These are phyloP conservation scores for Nylanderia fulva DNA, from an alignment of 1,140 invertebrate genomes.

Conservation along the genomic window DNA sequence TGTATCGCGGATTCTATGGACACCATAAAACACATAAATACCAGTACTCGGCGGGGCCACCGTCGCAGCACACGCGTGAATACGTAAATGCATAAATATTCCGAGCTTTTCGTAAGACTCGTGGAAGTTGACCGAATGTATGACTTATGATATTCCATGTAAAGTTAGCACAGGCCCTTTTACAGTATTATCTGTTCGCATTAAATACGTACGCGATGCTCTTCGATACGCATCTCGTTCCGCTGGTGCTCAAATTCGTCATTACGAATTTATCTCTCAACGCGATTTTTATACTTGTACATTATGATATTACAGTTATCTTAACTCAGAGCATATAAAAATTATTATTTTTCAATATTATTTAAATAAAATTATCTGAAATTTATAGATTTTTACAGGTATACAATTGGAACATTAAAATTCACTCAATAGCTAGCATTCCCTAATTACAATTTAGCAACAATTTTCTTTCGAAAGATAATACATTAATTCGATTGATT, in stretches of 20 bases:
- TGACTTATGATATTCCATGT: conserved; percentile 80
- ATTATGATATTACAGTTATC: no score
- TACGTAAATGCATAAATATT: conserved; percentile 82
- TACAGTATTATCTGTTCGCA: conserved; percentile 78
- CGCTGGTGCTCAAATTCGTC: conserved; percentile 65
- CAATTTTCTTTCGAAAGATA: background rate
- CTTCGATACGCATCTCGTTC: conserved; percentile 20
- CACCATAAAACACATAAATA: conserved; percentile 76
- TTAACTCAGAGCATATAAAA: background rate
- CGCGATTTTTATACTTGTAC: background rate
- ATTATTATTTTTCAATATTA: background rate
- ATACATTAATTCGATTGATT: background rate
- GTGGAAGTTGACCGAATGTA: conserved; percentile 68
- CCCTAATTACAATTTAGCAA: background rate
- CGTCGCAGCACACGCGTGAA: conserved; percentile 74
- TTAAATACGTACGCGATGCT: conserved; percentile 71
- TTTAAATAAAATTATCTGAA: background rate
- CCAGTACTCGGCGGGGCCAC: conserved; percentile 75
- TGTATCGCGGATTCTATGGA: conserved; percentile 20
- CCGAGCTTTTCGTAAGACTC: conserved; percentile 12
- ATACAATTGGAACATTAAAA: background rate
- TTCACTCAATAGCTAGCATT: background rate
- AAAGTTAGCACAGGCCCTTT: conserved; percentile 74
- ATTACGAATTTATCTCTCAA: background rate
- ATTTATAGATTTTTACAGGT: background rate